phyloP scores from a whole-genome alignment of 2,888 invertebrate genomes.

The Ochropleura plecta region DNA sequence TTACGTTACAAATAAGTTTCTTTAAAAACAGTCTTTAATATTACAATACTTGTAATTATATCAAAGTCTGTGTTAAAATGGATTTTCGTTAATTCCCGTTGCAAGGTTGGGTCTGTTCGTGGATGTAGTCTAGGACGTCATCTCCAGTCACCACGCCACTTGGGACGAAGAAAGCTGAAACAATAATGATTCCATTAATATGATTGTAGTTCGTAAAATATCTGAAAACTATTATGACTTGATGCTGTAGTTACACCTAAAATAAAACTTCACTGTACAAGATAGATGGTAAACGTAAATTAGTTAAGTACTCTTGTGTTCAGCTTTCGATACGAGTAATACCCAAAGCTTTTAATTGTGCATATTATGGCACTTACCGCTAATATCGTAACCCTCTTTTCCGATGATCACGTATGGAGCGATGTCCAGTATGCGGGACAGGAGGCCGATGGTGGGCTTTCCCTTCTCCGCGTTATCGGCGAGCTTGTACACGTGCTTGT shows the following conservation, averaged over 20 bases:
- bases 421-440: constrained; percentile 94
- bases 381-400: constrained; percentile 46
- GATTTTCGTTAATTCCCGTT: neutral
- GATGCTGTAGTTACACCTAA: neutral
- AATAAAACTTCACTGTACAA: neutral
- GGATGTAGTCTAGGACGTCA: constrained; percentile 65
- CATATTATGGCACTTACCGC: constrained; percentile 24
- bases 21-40: constrained; percentile 1
- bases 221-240: neutral
- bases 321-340: neutral
- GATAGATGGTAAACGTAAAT: neutral
- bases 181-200: constrained; percentile 1
- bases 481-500: constrained; percentile 92
- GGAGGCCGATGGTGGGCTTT: constrained; percentile 91
- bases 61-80: neutral
- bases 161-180: constrained; percentile 64
- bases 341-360: neutral
- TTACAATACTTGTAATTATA: constrained; percentile 18
- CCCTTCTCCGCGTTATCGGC: constrained; percentile 71
- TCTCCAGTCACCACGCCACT: constrained; percentile 64
- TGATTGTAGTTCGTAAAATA: neutral
- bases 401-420: constrained; percentile 93
- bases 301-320: neutral
- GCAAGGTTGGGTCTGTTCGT: constrained; percentile 41
- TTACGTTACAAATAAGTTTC: neutral